Evolutionary conservation across 2,888 invertebrate genomes (phyloP), one percentile per base, ranked within the genome.

Genomic region (Azorinus chamasolen): DNA sequence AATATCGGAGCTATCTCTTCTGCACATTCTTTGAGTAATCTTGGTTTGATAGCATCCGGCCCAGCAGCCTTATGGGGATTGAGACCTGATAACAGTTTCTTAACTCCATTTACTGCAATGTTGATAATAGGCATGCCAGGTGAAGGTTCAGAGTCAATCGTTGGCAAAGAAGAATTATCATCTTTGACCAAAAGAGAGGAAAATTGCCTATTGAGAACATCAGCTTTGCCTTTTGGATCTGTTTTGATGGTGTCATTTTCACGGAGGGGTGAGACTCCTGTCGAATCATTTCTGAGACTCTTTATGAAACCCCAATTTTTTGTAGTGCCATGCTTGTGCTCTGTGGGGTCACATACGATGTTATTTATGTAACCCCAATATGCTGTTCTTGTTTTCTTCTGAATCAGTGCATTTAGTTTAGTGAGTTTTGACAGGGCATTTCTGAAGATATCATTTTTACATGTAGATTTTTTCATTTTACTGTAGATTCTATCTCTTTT

Each of bases 1-100:
- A 57, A 57, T n/a, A 59, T 45, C 2, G 46, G 46, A 14, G 45
- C 59, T 27, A 45, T 59, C 45, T 59, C 46, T 59, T 10, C n/a
- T 4, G 45, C 46, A 59, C 45, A 24, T 22, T 59, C 45, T 20
- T 59, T 59, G 5, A 59, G 59, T n/a, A 16, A 20, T 59, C 16
- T 45, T 5, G 45, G 6, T 18, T n/a, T 18, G n/a, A 45, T 45
- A n/a, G 18, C 16, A 53, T 53, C 53, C 27, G 53, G 27, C 4
- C 45, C 45, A 18, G 45, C 22, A 20, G 46, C 18, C 46, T 20
- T 46, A 20, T 46, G 46, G 4, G 46, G 46, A 20, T 46, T 46
- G 4, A 46, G 22, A 20, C 22, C 22, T 20, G 4, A 14, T 46
- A 46, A 20, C 6, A 46, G 46, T 46, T 4, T 46, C 14, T 12